A percentile compares a stretch with the other conserved stretches of the same genome.
phyloP scores from a whole-genome alignment of 2,888 invertebrate genomes.

The Synergus umbraculus region DNA sequence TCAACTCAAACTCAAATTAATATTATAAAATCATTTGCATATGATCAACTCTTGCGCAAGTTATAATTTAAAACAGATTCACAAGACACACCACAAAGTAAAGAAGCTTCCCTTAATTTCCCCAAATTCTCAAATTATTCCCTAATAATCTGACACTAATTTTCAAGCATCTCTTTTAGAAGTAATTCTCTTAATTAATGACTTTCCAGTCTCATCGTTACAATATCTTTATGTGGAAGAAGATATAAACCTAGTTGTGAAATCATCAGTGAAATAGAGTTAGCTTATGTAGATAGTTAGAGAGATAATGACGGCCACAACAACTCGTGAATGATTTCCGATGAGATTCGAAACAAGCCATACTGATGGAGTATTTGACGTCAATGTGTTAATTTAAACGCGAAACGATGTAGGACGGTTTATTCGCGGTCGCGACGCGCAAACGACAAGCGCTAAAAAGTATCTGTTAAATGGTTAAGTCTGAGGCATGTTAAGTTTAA shows the following conservation, averaged over 20 bases:
- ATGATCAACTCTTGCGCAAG: background rate
- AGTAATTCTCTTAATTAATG: background rate
- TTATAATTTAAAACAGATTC: constrained; percentile 13
- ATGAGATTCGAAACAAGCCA: constrained; percentile 34
- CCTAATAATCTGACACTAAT: background rate
- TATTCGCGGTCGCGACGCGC: constrained; percentile 24
- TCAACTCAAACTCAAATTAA: constrained; percentile 8
- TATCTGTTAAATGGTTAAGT: constrained; percentile 22
- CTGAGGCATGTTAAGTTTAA: constrained; percentile 8
- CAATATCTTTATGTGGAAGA: background rate
- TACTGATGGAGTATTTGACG: constrained; percentile 27
- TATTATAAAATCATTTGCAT: background rate
- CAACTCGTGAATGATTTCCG: constrained; percentile 34
- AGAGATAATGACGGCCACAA: constrained; percentile 1
- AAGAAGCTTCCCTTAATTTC: background rate
- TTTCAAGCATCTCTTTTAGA: background rate
- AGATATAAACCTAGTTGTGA: background rate
- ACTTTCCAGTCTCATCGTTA: background rate
- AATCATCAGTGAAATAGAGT: constrained; percentile 2
- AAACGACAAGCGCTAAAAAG: constrained; percentile 31
- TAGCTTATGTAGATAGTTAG: background rate
- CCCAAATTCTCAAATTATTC: background rate
- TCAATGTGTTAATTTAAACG: constrained; percentile 36
- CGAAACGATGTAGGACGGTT: constrained; percentile 28
- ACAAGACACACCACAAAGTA: background rate